Evolutionary conservation across 1,140 invertebrate species (phyloP).

Genomic region (Ceratina australensis): DNA sequence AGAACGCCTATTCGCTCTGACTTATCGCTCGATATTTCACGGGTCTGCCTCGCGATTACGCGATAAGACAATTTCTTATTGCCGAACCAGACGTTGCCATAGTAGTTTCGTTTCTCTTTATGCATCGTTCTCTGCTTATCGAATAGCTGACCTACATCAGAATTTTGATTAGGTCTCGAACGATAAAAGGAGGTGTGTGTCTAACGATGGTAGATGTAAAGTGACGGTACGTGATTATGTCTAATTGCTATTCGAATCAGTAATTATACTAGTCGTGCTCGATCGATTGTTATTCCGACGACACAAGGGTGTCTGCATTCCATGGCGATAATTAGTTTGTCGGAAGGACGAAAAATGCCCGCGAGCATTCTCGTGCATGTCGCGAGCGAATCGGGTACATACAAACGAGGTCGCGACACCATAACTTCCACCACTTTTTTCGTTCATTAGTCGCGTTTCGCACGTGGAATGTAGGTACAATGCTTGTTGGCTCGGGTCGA

Average conservation of each 20-base stretch:
- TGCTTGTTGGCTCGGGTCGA: not conserved
- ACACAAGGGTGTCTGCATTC: constrained; percentile 48
- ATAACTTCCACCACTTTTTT: constrained; percentile 39
- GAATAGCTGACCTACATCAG: too few relatives aligned
- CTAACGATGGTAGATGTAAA: too few relatives aligned
- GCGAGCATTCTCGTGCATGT: not conserved
- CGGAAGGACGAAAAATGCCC: constrained; percentile 34
- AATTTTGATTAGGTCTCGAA: too few relatives aligned
- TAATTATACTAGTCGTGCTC: not conserved
- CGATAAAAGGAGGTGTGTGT: too few relatives aligned
- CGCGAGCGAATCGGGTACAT: constrained; percentile 24
- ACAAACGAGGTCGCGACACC: constrained; percentile 41
- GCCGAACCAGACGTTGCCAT: not conserved
- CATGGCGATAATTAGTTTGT: constrained; percentile 14
- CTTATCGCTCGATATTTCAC: constrained; percentile 41
- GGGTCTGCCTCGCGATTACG: not conserved
- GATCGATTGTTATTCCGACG: not conserved
- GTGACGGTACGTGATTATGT: too few relatives aligned
- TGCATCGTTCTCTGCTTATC: not conserved
- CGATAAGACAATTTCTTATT: constrained; percentile 23
- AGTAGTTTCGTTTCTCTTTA: not conserved
- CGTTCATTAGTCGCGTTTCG: constrained; percentile 20
- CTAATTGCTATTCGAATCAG: too few relatives aligned
- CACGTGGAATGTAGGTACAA: not conserved
- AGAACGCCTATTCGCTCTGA: constrained; percentile 22